Base-by-base conservation (phyloP, 2,113 vertebrate genomes). In the Fukomys damarensis region DNA sequence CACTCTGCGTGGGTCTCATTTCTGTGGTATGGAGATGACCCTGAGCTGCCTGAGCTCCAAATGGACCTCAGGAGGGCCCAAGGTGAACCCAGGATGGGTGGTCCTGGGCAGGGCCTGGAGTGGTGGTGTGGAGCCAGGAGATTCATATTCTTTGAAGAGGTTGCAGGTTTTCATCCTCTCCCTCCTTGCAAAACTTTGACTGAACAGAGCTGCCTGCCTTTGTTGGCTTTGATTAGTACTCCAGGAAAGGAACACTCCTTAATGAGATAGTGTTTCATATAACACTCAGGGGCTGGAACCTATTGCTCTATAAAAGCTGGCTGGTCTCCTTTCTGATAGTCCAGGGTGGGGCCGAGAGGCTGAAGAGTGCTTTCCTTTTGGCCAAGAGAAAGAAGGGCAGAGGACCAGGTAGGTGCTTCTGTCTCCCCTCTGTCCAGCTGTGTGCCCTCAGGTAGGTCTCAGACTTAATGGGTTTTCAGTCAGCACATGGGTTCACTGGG, bases 301-400 rank as follows among this genome's bases (percentile, higher is more conserved):
- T 3, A 3, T 3, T 2, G 1, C 54, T 26, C 52, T 17, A 0
- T 68, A 3, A 65, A n/a, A 13, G 82, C 54, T 13, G n/a, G 28
- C 74, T n/a, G 8, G 3, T 11, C 11, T 38, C 2, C 38, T 59
- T 83, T 56, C 58, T 84, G 52, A 12, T 76, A 24, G 56, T 74
- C 76, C 56, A 8, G 52, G 28, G 10, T 38, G 10, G 10, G 17
- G 7, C 54, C 13, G n/a, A 52, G 54, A 52, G 54, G 28, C 38
- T 35, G 28, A 46, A 66, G 68, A 22, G 43, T 32, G 24, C 38
- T 54, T 70, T 0, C 66, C 26, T 38, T 30, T 30, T 3, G 70
- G 56, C 24, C 54, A 24, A 3, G 49, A 38, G 80, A 59, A 59
- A 28, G 30, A 54, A 20, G 24, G 49, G 11, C 68, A 32, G 70